Percentiles rank a stretch among this genome's conserved stretches.
Conservation (phyloP, 2,888 invertebrate genomes). For the Bombyx huttoni region DNA sequence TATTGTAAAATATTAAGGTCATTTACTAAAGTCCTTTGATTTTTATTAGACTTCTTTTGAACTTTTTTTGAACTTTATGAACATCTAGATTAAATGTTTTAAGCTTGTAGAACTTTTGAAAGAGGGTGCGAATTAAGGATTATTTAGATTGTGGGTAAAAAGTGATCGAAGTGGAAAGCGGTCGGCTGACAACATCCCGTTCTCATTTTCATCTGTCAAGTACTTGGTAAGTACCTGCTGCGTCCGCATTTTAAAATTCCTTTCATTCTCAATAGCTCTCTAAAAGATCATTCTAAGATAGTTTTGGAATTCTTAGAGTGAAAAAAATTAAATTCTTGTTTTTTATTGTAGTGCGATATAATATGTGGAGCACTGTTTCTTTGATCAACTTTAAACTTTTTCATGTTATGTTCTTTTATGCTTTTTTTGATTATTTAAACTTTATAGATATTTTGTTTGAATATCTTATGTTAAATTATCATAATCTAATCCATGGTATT, state of each 20-base stretch:
- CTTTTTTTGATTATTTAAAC: background rate
- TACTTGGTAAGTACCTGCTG: constrained; percentile 48
- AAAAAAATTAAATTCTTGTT: constrained; percentile 3
- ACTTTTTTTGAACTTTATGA: background rate
- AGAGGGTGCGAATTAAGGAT: constrained; percentile 40
- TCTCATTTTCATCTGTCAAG: constrained; percentile 58
- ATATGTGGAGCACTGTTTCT: constrained; percentile 6
- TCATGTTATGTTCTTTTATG: background rate
- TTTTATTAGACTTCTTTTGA: background rate
- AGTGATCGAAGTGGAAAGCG: constrained; percentile 38
- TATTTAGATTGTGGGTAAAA: constrained; percentile 49
- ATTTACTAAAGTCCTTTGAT: background rate
- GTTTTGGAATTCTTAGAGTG: constrained; percentile 19
- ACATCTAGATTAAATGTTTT: too few species aligned
- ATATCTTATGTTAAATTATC: too few species aligned
- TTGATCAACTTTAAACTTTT: background rate
- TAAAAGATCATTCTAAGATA: constrained; percentile 23
- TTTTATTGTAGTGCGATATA: constrained; percentile 13
- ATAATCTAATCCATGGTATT: too few species aligned
- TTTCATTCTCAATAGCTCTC: constrained; percentile 25
- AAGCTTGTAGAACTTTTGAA: constrained; percentile 22
- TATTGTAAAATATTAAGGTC: background rate
- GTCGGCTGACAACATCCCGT: constrained; percentile 30
- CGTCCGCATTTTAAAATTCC: constrained; percentile 44
- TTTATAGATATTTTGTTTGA: too few species aligned